Percentiles rank a stretch among this genome's conserved stretches.
Conservation (phyloP, 2,797 vertebrate species). For the Atherinosoma microstoma region DNA sequence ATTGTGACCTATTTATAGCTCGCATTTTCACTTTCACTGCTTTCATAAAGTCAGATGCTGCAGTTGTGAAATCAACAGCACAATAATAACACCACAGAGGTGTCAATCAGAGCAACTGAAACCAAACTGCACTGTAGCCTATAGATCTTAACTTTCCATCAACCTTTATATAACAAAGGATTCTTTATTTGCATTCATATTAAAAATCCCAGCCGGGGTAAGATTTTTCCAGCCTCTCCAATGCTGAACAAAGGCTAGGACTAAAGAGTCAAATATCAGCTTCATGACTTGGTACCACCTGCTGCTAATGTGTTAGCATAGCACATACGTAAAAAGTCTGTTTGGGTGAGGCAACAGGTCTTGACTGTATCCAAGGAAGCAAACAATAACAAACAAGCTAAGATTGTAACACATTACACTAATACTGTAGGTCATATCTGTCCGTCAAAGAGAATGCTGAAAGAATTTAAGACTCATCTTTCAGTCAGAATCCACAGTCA, state of each 20-base stretch:
- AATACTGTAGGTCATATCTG: background rate
- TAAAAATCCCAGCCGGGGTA: conserved; percentile 18
- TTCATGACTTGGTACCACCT: conserved; percentile 68
- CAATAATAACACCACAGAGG: conserved; percentile 57
- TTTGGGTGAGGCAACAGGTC: conserved; percentile 67
- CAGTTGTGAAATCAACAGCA: conserved; percentile 25
- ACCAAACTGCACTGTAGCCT: conserved; percentile 42
- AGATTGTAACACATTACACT: conserved; percentile 50
- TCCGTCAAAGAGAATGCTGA: conserved; percentile 13
- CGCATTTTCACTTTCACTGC: conserved; percentile 59
- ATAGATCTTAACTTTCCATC: conserved; percentile 8
- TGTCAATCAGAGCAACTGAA: conserved; percentile 59
- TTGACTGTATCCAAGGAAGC: conserved; percentile 73
- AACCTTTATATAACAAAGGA: conserved; percentile 9
- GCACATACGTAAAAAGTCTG: conserved; percentile 63
- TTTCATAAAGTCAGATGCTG: conserved; percentile 54
- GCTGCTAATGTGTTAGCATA: conserved; percentile 74
- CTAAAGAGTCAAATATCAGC: conserved; percentile 69
- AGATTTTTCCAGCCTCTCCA: conserved; percentile 45
- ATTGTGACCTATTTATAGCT: conserved; percentile 66
- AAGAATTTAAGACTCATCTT: conserved; percentile 5
- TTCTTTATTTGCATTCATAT: conserved; percentile 13
- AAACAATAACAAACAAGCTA: conserved; percentile 67
- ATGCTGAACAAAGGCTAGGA: conserved; percentile 57
- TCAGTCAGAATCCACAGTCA: conserved; percentile 11